Conservation (phyloP, 2,797 vertebrate genomes). For the Pangasius sanitwongsei region DNA sequence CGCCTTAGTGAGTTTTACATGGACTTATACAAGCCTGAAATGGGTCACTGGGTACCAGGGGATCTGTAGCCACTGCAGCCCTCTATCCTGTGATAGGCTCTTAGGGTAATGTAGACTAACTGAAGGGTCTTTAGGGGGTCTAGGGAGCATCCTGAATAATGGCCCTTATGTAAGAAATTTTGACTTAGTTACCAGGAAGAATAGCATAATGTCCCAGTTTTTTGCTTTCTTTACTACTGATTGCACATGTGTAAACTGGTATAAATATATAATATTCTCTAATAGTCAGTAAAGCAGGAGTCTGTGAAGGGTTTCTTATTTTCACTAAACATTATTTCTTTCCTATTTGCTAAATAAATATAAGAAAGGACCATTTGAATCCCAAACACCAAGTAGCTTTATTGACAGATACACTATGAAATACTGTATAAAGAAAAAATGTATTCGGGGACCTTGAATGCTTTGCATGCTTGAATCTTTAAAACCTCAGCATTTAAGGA, state of each 20-base stretch:
- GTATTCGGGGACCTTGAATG: background rate
- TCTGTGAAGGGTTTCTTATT: background rate
- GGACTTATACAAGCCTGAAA: slow-evolving; percentile 46
- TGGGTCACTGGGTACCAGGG: slow-evolving; percentile 40
- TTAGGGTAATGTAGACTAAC: slow-evolving; percentile 29
- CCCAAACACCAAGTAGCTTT: background rate
- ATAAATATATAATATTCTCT: background rate
- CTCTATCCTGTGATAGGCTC: slow-evolving; percentile 27
- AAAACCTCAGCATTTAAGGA: background rate
- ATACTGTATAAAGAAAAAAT: background rate
- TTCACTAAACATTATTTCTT: background rate
- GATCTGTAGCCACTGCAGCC: slow-evolving; percentile 35
- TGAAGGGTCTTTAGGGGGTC: background rate
- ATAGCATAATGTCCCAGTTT: background rate
- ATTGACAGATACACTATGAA: background rate
- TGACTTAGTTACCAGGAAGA: background rate
- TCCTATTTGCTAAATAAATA: background rate
- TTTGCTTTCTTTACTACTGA: background rate
- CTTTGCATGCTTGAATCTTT: background rate
- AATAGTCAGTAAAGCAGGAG: background rate
- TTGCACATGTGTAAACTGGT: background rate
- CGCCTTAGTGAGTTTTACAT: slow-evolving; percentile 36
- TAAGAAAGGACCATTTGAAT: background rate
- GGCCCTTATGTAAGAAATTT: slow-evolving; percentile 18
- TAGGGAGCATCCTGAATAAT: slow-evolving; percentile 2